Conservation (phyloP, 30 jellyfish, hydroid and myxozoan genomes). For the Chironex yamaguchii region DNA sequence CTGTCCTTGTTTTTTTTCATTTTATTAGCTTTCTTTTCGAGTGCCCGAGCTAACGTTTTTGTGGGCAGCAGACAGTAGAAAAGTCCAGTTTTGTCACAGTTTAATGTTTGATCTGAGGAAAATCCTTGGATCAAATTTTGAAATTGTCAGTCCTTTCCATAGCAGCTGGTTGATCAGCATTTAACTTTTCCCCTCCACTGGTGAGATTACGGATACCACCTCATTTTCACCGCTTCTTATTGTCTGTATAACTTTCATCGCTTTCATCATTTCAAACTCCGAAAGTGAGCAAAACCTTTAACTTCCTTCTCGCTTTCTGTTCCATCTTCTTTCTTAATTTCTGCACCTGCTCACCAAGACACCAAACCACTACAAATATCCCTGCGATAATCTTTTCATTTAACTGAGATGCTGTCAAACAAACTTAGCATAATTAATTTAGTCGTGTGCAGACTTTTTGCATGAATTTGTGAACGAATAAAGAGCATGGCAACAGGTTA, state of each 20-base stretch:
- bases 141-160: neutral
- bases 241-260: no score
- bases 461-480: no score
- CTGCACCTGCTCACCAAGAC: no score
- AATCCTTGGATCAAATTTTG: slow-evolving; percentile 2
- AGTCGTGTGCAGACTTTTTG: no score
- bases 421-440: no score
- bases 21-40: neutral
- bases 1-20: neutral
- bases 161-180: neutral
- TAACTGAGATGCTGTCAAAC: no score
- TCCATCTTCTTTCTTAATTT: no score
- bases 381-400: no score
- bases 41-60: slow-evolving; percentile 5
- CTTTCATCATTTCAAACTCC: neutral
- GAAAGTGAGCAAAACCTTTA: neutral
- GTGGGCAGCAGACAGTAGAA: slow-evolving; percentile 11
- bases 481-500: no score
- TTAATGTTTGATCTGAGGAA: neutral
- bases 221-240: neutral
- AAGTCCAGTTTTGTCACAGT: slow-evolving; percentile 15
- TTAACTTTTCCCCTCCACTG: neutral
- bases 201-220: neutral
- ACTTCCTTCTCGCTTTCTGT: neutral
- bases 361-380: no score